Percentiles rank a stretch among this genome's conserved stretches.
Conservation (phyloP, 1,140 invertebrate species). For the Pomacea maculata region DNA sequence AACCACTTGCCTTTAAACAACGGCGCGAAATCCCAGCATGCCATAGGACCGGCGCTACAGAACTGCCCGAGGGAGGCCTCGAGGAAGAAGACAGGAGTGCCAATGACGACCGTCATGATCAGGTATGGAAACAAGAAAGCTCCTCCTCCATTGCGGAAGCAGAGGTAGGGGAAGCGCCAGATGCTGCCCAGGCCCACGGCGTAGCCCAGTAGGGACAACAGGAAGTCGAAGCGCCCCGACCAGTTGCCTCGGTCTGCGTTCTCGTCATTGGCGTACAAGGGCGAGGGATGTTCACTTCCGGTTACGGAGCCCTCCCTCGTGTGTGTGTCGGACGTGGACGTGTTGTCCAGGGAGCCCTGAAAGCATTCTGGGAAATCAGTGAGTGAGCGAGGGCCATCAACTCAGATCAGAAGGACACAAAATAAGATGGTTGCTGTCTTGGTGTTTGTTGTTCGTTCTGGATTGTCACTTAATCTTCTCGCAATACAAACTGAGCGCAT, state of each 20-base stretch:
- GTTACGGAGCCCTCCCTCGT: conserved; percentile 14
- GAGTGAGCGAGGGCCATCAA: no score
- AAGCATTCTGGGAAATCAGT: no score
- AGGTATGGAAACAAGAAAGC: conserved; percentile 78
- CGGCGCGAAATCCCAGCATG: conserved; percentile 82
- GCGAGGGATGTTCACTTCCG: conserved; percentile 31
- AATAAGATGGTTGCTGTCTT: no score
- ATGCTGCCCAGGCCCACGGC: conserved; percentile 92
- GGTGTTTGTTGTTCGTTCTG: no score
- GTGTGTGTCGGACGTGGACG: neutral
- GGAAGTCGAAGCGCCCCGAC: conserved; percentile 89
- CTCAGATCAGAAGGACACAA: no score
- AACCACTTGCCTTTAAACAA: conserved; percentile 77
- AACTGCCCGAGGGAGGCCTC: conserved; percentile 84
- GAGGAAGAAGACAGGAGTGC: conserved; percentile 78
- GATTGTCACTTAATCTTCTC: no score
- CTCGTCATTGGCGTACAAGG: conserved; percentile 50
- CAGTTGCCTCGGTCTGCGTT: conserved; percentile 79
- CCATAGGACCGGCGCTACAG: conserved; percentile 79
- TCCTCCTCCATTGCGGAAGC: conserved; percentile 47
- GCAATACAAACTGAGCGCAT: no score
- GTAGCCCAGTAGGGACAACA: conserved; percentile 88
- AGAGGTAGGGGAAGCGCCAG: conserved; percentile 87
- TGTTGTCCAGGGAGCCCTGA: neutral
- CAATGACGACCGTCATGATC: conserved; percentile 72